Base-by-base conservation (phyloP, 2,888 invertebrate species). In the Timandra comae region DNA sequence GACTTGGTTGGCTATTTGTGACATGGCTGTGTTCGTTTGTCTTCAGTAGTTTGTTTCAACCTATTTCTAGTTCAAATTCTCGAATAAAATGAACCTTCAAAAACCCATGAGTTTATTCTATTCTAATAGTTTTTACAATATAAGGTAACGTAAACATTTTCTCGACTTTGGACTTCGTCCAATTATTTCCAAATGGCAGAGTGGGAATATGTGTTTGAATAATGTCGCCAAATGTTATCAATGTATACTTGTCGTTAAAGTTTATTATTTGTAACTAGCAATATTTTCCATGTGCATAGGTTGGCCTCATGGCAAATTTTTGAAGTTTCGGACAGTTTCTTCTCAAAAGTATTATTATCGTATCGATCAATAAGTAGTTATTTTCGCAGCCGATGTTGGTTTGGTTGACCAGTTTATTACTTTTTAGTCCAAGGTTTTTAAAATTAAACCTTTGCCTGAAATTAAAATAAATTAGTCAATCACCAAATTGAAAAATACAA, bases 131-230 rank as follows among this genome's bases (percentile, higher is more conserved):
- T 70, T 96, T 96, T 0, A 97, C 95, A 43, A 97, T 95, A 61
- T 95, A 96, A 19, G 97, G 79, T 0, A 96, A 94, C 0, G 96
- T 91, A 55, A 95, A 96, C 47, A 92, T 93, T 41, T 88, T 90
- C 66, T 96, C 96, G 42, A 94, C 93, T 12, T 87, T 48, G 92
- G 91, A 13, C 98, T 89, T 2, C 99, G 99, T 35, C 97, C 96
- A 49, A 99, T 98, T 4, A 93, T 89, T 80, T 98, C 95, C 52
- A 99, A 84, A 66, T 98, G 98, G 25, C 96, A 89, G 67, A 98
- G 96, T 91, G 0, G 88, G 82, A 66, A 97, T 94, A 30, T 91
- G 90, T 0, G 94, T 97, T 73, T 98, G 97, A 30, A 98, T 94
- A 58, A 96, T 94, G 23, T 89, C 90, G 0, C 96, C 96, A 50